Evolutionary conservation across 2,113 vertebrate genomes (phyloP), one percentile per base, ranked within the genome.

Genomic region (Sminthopsis crassicaudata): DNA sequence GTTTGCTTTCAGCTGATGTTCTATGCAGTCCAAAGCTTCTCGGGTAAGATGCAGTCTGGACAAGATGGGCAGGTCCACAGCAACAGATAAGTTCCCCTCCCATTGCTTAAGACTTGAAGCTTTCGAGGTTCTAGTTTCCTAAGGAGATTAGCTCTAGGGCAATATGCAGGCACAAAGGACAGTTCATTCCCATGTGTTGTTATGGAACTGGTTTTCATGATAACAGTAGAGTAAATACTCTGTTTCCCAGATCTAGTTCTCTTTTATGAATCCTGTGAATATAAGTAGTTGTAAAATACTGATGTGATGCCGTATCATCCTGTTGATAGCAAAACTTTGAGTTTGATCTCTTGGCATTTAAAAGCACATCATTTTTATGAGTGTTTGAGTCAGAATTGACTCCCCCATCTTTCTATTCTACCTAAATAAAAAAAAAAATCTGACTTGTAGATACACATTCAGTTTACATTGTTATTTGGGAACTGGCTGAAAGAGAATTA

Each of bases 221-320:
- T n/a, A 84, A 50, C 24, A 36, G 67, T 27, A 26, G 36, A 8
- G 53, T 52, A n/a, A 92, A 51, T 30, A 57, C 22, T 10, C 16
- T 0, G 1, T 51, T 84, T 57, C 30, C 53, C 0, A 48, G 90
- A 0, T 42, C 27, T 93, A 53, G 89, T 46, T 95, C 27, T 93
- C 60, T 91, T 46, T 95, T 54, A 36, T 11, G 51, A 55, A 8
- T 84, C 19, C 36, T 84, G 67, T 50, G n/a, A 46, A 19, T 10
- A 46, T 27, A 4, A 1, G 48, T 51, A 4, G 0, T n/a, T 36
- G 46, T 36, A 48, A 53, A 23, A 51, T 12, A 10, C 2, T 8
- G 46, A 24, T 0, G 19, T 24, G 51, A 27, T 0, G 0, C 0
- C 16, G 0, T 48, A 51, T 12, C 27, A 54, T 26, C 7, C 42